Evolutionary conservation across 2,888 invertebrate genomes (phyloP), one percentile per base, ranked within the genome.

Genomic region (Steinernema scapterisci): DNA sequence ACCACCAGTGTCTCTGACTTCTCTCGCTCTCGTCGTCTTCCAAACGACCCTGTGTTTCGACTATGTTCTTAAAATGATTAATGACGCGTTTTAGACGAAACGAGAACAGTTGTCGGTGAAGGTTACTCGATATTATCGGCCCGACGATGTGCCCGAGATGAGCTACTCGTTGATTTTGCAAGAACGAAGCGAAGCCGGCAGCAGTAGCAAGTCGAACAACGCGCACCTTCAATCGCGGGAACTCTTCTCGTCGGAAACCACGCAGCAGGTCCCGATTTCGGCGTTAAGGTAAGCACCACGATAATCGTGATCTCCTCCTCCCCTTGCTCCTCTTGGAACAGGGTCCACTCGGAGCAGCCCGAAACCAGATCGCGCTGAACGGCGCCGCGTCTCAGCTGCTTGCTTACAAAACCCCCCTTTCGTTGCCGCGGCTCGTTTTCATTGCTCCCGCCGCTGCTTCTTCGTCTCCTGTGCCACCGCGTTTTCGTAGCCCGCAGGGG

Each of bases 71-170:
- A 63, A 31, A 63, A 27, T 63, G 27, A 46, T 54, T 27, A 63
- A 31, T 31, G 21, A 19, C 31, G 13, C 63, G 16, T 88, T 88
- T 38, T 88, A 90, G 90, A 89, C 89, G 77, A 90, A 90, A 83
- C 87, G 90, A 63, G 90, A 90, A 79, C 89, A 89, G 52, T 86
- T 90, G 78, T 88, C 89, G 83, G 89, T 90, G 75, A 88, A 88
- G 77, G 89, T 91, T 75, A 90, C 90, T 83, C 90, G 90, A 89
- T 91, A 89, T 84, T 91, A 90, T 84, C 87, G 91, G 51, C 89
- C 89, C 43, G 89, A 89, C 74, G 90, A 91, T 85, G 89, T 91
- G 48, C 90, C 90, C n/a, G 90, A 90, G 76, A 73, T 85, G 48
- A 81, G 81, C 11, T 76, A 81, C 25, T 80, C 77, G 25, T 74